Percentiles rank a stretch among this genome's conserved stretches.
phyloP scores from a whole-genome alignment of 1,140 invertebrate genomes.

The Aphis gossypii region DNA sequence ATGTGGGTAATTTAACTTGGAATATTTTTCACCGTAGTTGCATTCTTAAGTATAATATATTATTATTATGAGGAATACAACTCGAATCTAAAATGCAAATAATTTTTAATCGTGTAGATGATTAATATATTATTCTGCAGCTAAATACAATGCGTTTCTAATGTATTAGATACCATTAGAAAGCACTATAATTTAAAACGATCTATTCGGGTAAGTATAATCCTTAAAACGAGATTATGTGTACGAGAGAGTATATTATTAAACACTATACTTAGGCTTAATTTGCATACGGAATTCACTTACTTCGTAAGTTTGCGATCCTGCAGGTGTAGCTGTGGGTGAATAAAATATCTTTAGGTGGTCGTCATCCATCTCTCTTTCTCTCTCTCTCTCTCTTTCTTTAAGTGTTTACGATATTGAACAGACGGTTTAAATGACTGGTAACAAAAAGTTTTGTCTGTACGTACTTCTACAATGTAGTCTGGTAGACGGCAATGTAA shows the following conservation, averaged over 20 bases:
- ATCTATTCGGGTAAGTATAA: not conserved
- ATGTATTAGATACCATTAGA: not conserved
- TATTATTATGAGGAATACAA: not conserved
- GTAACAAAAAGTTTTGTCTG: constrained; percentile 12
- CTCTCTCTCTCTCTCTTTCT: not conserved
- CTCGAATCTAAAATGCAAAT: not conserved
- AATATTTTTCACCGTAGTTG: not conserved
- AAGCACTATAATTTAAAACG: not conserved
- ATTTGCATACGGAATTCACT: constrained; percentile 41
- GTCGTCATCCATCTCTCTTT: not conserved
- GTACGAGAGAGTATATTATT: constrained; percentile 15
- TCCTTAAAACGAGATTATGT: constrained; percentile 47
- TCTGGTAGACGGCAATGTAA: not conserved
- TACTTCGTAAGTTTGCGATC: constrained; percentile 11
- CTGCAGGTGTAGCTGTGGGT: not conserved
- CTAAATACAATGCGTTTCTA: constrained; percentile 25
- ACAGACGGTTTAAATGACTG: not conserved
- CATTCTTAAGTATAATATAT: not conserved
- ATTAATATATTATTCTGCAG: not conserved
- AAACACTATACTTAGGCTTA: constrained; percentile 36
- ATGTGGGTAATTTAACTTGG: not conserved
- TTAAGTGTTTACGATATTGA: constrained; percentile 5
- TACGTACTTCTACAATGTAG: not conserved
- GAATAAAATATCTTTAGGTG: not conserved
- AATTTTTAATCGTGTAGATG: not conserved